phyloP scores from a whole-genome alignment of 1,140 invertebrate genomes.

The Battus philenor region DNA sequence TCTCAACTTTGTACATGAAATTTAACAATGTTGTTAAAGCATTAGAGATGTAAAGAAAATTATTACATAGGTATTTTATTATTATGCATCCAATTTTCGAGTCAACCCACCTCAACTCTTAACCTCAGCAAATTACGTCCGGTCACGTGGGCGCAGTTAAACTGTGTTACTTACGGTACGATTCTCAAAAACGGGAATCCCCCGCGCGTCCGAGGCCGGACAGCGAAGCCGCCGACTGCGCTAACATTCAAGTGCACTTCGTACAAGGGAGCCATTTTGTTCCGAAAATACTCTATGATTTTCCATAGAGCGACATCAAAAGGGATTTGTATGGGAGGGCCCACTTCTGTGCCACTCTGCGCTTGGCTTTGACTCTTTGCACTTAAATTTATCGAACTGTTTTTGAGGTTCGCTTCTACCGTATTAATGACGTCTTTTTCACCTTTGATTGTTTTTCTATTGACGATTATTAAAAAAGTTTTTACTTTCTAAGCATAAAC shows the following conservation, averaged over 20 bases:
- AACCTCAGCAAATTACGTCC: no score
- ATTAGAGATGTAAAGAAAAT: no score
- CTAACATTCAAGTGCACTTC: slow-evolving; percentile 19
- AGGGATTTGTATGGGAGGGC: slow-evolving; percentile 18
- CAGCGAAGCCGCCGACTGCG: slow-evolving; percentile 16
- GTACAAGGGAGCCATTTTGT: slow-evolving; percentile 22
- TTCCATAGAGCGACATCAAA: slow-evolving; percentile 24
- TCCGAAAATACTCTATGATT: slow-evolving; percentile 24
- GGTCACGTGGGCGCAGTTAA: no score
- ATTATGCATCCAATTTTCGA: no score
- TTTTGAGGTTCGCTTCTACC: slow-evolving; percentile 18
- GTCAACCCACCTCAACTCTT: no score
- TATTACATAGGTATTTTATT: no score
- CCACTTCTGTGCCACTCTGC: slow-evolving; percentile 19
- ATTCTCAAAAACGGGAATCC: slow-evolving; percentile 7
- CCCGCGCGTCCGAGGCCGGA: slow-evolving; percentile 12
- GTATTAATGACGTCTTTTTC: no score
- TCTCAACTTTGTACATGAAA: no score
- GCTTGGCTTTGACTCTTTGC: slow-evolving; percentile 19
- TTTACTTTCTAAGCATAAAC: no score
- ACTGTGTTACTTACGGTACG: slow-evolving; percentile 2
- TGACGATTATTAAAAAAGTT: no score
- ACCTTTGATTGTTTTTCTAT: no score
- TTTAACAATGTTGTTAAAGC: no score
- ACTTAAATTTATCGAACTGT: slow-evolving; percentile 19